Percentiles rank a stretch among this genome's conserved stretches.
These are phyloP conservation scores for Xiphias gladius DNA, from an alignment of 2,113 vertebrate genomes.

Conservation along the genomic window DNA sequence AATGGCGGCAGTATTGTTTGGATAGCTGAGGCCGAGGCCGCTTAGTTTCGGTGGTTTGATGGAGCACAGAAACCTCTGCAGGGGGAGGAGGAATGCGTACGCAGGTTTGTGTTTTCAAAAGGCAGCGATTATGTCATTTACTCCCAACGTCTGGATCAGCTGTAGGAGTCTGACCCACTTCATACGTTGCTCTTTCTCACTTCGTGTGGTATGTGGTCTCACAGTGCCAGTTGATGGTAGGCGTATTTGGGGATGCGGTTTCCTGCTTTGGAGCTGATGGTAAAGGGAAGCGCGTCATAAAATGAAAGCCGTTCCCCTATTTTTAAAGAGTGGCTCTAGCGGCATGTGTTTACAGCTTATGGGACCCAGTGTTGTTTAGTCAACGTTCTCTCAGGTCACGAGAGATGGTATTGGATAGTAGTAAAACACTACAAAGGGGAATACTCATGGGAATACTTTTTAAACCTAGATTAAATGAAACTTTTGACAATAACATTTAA, in stretches of 20 bases:
- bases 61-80: conserved; percentile 18
- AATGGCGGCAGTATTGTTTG: conserved; percentile 60
- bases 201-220: conserved; percentile 68
- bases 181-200: conserved; percentile 46
- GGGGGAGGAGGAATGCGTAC: conserved; percentile 44
- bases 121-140: conserved; percentile 81
- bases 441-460: neutral
- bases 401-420: neutral
- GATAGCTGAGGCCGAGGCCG: conserved; percentile 53
- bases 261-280: conserved; percentile 63
- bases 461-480: neutral
- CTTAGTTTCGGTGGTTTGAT: conserved; percentile 41
- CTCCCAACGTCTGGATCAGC: conserved; percentile 65
- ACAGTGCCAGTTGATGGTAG: conserved; percentile 53
- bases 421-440: neutral
- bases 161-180: conserved; percentile 63
- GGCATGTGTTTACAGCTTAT: conserved; percentile 17
- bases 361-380: conserved; percentile 24
- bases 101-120: conserved; percentile 73
- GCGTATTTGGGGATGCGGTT: conserved; percentile 74
- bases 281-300: conserved; percentile 60
- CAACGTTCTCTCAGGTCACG: conserved; percentile 8
- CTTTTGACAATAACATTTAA: neutral
- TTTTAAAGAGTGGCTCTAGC: conserved; percentile 17
- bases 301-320: conserved; percentile 30